phyloP scores from a whole-genome alignment of 2,888 invertebrate genomes.

The Hermodice carunculata region DNA sequence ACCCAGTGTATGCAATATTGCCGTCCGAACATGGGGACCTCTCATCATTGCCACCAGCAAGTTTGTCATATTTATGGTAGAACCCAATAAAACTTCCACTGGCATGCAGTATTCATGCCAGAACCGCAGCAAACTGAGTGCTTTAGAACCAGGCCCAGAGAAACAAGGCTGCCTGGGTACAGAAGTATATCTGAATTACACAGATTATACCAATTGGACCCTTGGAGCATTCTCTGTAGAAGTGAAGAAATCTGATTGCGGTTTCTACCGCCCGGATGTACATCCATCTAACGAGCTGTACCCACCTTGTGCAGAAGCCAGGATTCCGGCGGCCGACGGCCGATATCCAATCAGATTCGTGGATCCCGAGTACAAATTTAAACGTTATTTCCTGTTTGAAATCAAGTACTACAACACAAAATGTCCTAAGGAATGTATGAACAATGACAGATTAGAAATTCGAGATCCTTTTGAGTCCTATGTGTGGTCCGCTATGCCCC shows the following conservation, averaged over 20 bases:
- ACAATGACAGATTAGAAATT: no score
- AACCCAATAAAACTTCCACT: neutral
- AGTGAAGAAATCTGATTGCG: slow-evolving; percentile 12
- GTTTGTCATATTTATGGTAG: neutral
- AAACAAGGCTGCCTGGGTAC: slow-evolving; percentile 19
- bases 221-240: slow-evolving; percentile 9
- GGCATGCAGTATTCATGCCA: neutral
- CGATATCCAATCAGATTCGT: neutral
- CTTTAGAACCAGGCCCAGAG: no score
- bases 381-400: neutral
- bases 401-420: neutral
- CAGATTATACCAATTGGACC: neutral
- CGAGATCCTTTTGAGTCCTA: no score
- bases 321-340: neutral
- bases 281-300: slow-evolving; percentile 12
- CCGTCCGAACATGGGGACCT: neutral
- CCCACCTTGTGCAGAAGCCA: slow-evolving; percentile 24
- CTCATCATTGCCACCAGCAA: slow-evolving; percentile 11
- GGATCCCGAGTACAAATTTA: neutral
- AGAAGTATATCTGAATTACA: neutral
- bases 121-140: no score
- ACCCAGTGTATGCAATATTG: neutral
- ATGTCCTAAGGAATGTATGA: neutral
- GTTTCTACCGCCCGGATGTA: slow-evolving; percentile 19
- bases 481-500: neutral